Conservation (phyloP, 2,797 vertebrate genomes). For the Gobionotothen gibberifrons region DNA sequence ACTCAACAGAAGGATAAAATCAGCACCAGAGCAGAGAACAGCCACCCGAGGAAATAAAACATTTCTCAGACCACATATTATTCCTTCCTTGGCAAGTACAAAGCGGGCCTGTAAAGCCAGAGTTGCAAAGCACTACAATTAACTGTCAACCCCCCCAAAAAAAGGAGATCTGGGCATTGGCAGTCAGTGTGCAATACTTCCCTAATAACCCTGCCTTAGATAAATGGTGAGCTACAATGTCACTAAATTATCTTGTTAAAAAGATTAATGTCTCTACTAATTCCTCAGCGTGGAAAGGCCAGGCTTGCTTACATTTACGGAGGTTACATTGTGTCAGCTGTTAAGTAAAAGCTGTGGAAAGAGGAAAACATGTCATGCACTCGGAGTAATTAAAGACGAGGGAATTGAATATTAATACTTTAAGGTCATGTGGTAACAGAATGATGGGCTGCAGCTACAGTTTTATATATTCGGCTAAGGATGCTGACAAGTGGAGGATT, state of each 20-base stretch:
- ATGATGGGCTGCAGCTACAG: slow-evolving; percentile 27
- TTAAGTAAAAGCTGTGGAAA: slow-evolving; percentile 33
- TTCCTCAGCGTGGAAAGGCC: slow-evolving; percentile 34
- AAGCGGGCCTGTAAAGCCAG: slow-evolving; percentile 32
- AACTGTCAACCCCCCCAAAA: slow-evolving; percentile 40
- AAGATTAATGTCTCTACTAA: slow-evolving; percentile 46
- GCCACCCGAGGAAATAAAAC: slow-evolving; percentile 55
- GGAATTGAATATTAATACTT: slow-evolving; percentile 56
- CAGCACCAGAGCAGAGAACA: slow-evolving; percentile 43
- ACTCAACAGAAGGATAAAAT: slow-evolving; percentile 46
- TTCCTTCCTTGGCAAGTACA: slow-evolving; percentile 43
- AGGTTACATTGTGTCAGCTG: slow-evolving; percentile 48
- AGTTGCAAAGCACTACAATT: slow-evolving; percentile 42
- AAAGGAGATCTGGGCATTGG: slow-evolving; percentile 15
- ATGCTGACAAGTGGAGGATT: slow-evolving; percentile 13
- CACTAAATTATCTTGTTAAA: slow-evolving; percentile 49
- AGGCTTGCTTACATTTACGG: slow-evolving; percentile 29
- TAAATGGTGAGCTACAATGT: slow-evolving; percentile 44
- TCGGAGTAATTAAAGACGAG: slow-evolving; percentile 44
- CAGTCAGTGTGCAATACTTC: slow-evolving; percentile 24
- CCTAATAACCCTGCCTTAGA: slow-evolving; percentile 44
- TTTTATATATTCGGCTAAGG: slow-evolving; percentile 14
- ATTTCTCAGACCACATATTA: slow-evolving; percentile 42
- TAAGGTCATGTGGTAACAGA: slow-evolving; percentile 39
- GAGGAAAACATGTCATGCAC: slow-evolving; percentile 39